Evolutionary conservation across 2,888 invertebrate species (phyloP).

Genomic region (Ophioninae sp.): DNA sequence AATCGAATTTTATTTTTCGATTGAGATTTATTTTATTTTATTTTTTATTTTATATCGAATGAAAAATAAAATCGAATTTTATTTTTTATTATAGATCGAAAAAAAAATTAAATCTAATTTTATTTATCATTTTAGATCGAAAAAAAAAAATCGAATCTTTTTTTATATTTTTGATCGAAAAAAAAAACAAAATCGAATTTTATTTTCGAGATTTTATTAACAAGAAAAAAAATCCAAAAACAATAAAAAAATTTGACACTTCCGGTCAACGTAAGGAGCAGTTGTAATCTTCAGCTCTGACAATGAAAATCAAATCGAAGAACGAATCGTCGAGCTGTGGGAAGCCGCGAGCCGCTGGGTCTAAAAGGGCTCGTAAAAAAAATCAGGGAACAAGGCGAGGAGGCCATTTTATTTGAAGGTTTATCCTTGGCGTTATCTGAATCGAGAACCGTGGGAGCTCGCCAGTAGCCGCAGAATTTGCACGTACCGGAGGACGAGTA

Average conservation of each 20-base stretch:
- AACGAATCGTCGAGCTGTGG: constrained; percentile 36
- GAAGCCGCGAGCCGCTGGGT: constrained; percentile 10
- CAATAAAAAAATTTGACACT: not conserved
- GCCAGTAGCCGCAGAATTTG: constrained; percentile 55
- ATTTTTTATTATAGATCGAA: too few species aligned
- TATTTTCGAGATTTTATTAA: not conserved
- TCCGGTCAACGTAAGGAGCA: not conserved
- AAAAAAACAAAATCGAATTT: not conserved
- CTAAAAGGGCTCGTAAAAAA: constrained; percentile 48
- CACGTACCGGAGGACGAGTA: constrained; percentile 54
- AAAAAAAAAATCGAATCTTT: too few species aligned
- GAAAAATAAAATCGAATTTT: too few species aligned
- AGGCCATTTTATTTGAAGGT: constrained; percentile 33
- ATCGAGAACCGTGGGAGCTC: constrained; percentile 63
- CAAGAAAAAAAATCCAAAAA: not conserved
- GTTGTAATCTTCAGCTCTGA: not conserved
- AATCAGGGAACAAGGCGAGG: constrained; percentile 56
- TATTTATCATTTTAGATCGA: too few species aligned
- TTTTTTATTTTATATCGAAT: too few species aligned
- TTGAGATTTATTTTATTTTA: too few species aligned
- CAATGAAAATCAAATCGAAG: not conserved
- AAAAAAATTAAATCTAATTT: too few species aligned
- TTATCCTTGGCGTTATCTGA: constrained; percentile 61
- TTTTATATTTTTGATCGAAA: too few species aligned
- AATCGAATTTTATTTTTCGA: too few species aligned